Evolutionary conservation across 2,113 vertebrate genomes (phyloP).

Genomic region (Eulemur rufifrons): DNA sequence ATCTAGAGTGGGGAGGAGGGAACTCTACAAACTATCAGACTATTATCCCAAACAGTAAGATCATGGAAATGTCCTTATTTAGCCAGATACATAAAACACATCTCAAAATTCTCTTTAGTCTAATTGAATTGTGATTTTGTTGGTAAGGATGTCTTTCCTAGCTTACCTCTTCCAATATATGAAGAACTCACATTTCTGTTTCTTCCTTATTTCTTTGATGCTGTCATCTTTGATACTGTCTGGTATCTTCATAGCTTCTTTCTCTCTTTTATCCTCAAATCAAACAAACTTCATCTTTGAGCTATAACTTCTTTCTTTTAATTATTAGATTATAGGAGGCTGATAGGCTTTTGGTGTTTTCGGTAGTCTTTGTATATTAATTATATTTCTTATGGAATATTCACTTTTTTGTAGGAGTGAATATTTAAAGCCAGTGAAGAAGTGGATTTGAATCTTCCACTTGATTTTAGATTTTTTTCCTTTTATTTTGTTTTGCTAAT

Average conservation of each 20-base stretch:
- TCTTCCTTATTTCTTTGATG: slow-evolving; percentile 23
- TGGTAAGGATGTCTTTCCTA: background rate
- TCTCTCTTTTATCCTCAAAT: background rate
- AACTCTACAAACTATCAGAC: background rate
- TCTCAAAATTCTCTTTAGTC: background rate
- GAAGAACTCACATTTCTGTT: background rate
- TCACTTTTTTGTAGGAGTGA: slow-evolving; percentile 18
- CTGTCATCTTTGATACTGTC: background rate
- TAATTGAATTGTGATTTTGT: background rate
- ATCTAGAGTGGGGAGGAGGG: background rate
- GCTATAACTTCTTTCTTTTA: slow-evolving; percentile 24
- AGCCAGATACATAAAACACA: background rate
- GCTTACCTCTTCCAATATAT: background rate
- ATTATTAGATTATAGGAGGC: background rate
- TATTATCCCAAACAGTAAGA: background rate
- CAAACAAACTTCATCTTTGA: slow-evolving; percentile 20
- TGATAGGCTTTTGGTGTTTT: background rate
- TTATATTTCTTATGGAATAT: slow-evolving; percentile 10
- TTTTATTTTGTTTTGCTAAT: slow-evolving; percentile 43
- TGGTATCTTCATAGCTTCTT: background rate
- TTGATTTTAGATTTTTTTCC: background rate
- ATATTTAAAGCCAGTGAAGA: slow-evolving; percentile 11
- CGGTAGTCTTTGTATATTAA: background rate
- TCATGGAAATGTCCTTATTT: background rate
- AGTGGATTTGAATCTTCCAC: background rate